These are phyloP conservation scores for Heliconius aoede DNA, from an alignment of 2,888 invertebrate species.

Conservation along the genomic window DNA sequence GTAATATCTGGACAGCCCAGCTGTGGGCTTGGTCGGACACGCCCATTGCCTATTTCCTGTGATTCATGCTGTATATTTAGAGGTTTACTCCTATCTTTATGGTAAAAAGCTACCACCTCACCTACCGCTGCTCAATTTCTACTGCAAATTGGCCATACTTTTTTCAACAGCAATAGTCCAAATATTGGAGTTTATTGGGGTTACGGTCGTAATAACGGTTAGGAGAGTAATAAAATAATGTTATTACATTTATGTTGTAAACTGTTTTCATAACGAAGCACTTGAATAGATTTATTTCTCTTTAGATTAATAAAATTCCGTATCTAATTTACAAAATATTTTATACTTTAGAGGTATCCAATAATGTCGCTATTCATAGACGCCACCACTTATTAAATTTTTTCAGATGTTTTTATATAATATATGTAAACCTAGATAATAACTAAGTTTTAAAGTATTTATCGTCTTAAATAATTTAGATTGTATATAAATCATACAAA, in stretches of 20 bases:
- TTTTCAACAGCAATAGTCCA: background rate
- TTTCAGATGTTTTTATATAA: background rate
- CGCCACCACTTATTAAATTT: too few relatives aligned
- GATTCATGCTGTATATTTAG: slow-evolving; percentile 7
- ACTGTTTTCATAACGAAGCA: background rate
- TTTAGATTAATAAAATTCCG: background rate
- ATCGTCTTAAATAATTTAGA: background rate
- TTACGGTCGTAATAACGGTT: background rate
- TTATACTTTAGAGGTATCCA: too few relatives aligned
- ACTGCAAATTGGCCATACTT: background rate
- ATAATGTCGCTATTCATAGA: too few relatives aligned
- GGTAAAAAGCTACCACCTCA: background rate
- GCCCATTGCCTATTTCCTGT: slow-evolving; percentile 31
- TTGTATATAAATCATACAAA: background rate
- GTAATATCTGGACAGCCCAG: slow-evolving; percentile 44
- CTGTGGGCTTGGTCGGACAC: slow-evolving; percentile 46
- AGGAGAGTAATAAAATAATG: slow-evolving; percentile 1
- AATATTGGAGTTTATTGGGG: background rate
- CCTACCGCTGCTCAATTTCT: background rate
- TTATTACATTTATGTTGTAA: background rate
- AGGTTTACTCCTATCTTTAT: slow-evolving; percentile 8
- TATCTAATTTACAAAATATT: background rate
- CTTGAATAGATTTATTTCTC: background rate
- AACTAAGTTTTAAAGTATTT: background rate
- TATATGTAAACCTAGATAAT: background rate